Evolutionary conservation across 1,140 invertebrate genomes (phyloP).

Genomic region (Pectinophora gossypiella): DNA sequence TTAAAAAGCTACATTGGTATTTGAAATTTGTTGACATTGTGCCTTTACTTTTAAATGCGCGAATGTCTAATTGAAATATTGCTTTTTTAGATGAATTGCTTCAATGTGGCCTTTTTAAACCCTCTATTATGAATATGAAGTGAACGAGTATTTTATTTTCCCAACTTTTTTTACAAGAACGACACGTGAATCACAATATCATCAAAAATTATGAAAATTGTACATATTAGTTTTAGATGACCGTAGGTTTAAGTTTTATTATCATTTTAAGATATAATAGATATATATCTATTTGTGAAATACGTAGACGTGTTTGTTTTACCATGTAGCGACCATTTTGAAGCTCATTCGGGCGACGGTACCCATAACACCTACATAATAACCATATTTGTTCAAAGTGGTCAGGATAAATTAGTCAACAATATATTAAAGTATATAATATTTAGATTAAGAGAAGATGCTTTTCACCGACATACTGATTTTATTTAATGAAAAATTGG

Average conservation of each 20-base stretch:
- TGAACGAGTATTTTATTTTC: no score
- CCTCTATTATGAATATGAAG: no score
- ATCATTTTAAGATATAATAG: slow-evolving; percentile 36
- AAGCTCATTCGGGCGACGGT: no score
- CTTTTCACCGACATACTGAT: slow-evolving; percentile 46
- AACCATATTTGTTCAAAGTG: no score
- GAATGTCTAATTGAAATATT: no score
- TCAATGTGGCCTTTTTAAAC: no score
- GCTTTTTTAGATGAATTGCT: no score
- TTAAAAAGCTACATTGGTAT: no score
- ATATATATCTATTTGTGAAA: slow-evolving; percentile 52
- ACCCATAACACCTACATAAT: no score
- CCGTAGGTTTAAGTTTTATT: slow-evolving; percentile 35
- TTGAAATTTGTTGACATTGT: no score
- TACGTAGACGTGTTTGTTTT: slow-evolving; percentile 59
- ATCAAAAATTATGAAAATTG: slow-evolving; percentile 34
- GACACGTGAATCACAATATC: slow-evolving; percentile 45
- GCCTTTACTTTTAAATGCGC: no score
- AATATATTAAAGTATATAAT: slow-evolving; percentile 56
- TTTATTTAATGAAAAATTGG: slow-evolving; percentile 30
- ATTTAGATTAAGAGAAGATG: slow-evolving; percentile 51
- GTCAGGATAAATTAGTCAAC: slow-evolving; percentile 54
- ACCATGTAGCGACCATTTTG: slow-evolving; percentile 41
- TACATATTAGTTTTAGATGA: slow-evolving; percentile 43
- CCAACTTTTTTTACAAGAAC: no score